Evolutionary conservation across 2,797 vertebrate genomes (phyloP).

Genomic region (Pygocentrus nattereri): DNA sequence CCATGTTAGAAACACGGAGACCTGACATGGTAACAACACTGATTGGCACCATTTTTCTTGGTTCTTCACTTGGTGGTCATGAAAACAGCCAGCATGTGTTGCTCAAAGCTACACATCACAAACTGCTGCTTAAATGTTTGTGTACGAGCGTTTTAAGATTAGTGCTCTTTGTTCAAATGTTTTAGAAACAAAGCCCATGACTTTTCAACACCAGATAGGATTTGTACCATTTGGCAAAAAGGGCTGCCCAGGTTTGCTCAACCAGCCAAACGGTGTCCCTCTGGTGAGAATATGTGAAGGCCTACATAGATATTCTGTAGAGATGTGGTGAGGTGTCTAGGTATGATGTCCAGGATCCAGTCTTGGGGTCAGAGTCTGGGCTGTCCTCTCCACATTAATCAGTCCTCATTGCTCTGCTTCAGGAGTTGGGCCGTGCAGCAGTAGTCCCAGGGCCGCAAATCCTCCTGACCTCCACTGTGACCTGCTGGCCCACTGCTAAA

Average conservation of each 20-base stretch:
- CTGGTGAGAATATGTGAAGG: neutral
- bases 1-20: too few species aligned
- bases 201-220: neutral
- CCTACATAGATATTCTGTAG: neutral
- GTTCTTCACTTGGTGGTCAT: too few species aligned
- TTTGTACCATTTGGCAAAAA: neutral
- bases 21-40: too few species aligned
- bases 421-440: constrained; percentile 60
- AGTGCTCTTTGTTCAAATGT: too few species aligned
- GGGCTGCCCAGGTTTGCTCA: neutral
- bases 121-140: too few species aligned
- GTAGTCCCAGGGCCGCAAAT: constrained; percentile 50
- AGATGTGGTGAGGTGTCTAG: constrained; percentile 3
- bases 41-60: too few species aligned
- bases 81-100: too few species aligned
- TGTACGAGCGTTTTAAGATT: too few species aligned
- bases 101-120: too few species aligned
- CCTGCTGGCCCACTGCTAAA: constrained; percentile 80
- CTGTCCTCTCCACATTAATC: constrained; percentile 60
- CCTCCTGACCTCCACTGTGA: constrained; percentile 75
- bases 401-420: constrained; percentile 62
- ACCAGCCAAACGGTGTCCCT: neutral
- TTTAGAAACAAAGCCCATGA: too few species aligned
- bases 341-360: constrained; percentile 26
- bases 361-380: constrained; percentile 48